Percentiles rank a stretch among this genome's conserved stretches.
Evolutionary conservation across 2,888 invertebrate genomes (phyloP).

Genomic region (Autographa gamma): DNA sequence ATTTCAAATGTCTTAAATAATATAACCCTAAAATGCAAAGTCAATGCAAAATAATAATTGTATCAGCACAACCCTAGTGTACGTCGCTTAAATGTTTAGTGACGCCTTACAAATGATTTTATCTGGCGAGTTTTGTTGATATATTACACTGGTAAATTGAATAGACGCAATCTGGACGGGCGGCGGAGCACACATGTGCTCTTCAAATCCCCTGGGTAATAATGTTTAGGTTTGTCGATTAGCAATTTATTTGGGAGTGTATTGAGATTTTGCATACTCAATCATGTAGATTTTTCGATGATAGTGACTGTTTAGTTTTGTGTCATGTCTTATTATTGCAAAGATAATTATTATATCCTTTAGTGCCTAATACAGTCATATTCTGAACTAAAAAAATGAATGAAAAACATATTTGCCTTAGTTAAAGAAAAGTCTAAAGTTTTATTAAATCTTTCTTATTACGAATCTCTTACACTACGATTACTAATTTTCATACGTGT

Average conservation of each 20-base stretch:
- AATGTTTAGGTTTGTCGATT: slow-evolving; percentile 39
- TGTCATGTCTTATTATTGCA: too few relatives aligned
- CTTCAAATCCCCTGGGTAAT: slow-evolving; percentile 68
- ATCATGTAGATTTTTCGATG: neutral
- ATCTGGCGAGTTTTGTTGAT: slow-evolving; percentile 84
- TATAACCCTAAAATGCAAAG: neutral
- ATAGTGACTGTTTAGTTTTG: neutral
- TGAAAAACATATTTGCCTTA: too few relatives aligned
- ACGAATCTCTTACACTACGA: too few relatives aligned
- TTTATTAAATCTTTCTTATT: too few relatives aligned
- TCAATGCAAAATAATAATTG: neutral
- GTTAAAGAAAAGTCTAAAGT: too few relatives aligned
- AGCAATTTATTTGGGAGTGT: slow-evolving; percentile 52
- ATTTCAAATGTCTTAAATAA: neutral
- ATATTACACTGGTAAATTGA: slow-evolving; percentile 85
- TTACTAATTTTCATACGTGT: too few relatives aligned
- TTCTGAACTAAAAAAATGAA: too few relatives aligned
- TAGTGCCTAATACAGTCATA: too few relatives aligned
- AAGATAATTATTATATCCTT: too few relatives aligned
- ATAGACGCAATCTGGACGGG: slow-evolving; percentile 82
- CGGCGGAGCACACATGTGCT: slow-evolving; percentile 74
- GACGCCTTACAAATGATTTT: slow-evolving; percentile 87
- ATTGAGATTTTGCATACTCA: neutral
- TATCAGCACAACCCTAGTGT: slow-evolving; percentile 64
- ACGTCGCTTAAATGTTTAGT: slow-evolving; percentile 78